phyloP scores from a whole-genome alignment of 1,140 invertebrate species.

The Zaprionus capensis region DNA sequence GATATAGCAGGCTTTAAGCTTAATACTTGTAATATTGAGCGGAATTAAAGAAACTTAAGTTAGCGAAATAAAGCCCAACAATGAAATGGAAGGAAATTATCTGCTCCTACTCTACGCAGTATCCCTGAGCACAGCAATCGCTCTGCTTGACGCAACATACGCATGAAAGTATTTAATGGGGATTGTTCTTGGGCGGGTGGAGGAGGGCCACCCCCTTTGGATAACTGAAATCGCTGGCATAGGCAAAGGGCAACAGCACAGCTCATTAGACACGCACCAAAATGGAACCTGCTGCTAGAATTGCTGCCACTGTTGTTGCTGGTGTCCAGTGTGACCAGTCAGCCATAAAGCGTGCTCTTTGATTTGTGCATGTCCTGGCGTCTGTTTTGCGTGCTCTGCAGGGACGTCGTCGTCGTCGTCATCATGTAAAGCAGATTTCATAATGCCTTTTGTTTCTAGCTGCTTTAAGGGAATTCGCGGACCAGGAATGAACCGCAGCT shows the following conservation, averaged over 20 bases:
- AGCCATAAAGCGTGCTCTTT: slow-evolving; percentile 71
- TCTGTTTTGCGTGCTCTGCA: slow-evolving; percentile 46
- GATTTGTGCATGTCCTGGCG: slow-evolving; percentile 61
- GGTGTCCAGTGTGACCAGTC: slow-evolving; percentile 59
- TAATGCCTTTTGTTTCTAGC: slow-evolving; percentile 32
- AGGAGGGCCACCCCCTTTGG: background rate
- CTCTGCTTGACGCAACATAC: slow-evolving; percentile 30
- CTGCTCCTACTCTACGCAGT: background rate
- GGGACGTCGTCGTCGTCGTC: background rate
- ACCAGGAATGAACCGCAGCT: slow-evolving; percentile 9
- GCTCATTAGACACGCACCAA: slow-evolving; percentile 81
- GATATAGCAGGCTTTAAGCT: no score
- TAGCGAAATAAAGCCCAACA: no score
- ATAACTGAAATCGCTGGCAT: background rate
- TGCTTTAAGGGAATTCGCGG: slow-evolving; percentile 32
- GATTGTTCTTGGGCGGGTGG: slow-evolving; percentile 12
- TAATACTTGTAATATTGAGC: no score
- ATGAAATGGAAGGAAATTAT: no score
- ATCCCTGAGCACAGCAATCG: background rate
- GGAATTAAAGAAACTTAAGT: no score
- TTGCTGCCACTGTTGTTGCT: background rate
- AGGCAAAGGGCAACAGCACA: slow-evolving; percentile 52
- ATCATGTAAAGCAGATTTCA: background rate
- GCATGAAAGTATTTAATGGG: slow-evolving; percentile 44
- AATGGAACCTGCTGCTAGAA: slow-evolving; percentile 23